Evolutionary conservation across 1,140 invertebrate species (phyloP).

Genomic region (Eueides isabella): DNA sequence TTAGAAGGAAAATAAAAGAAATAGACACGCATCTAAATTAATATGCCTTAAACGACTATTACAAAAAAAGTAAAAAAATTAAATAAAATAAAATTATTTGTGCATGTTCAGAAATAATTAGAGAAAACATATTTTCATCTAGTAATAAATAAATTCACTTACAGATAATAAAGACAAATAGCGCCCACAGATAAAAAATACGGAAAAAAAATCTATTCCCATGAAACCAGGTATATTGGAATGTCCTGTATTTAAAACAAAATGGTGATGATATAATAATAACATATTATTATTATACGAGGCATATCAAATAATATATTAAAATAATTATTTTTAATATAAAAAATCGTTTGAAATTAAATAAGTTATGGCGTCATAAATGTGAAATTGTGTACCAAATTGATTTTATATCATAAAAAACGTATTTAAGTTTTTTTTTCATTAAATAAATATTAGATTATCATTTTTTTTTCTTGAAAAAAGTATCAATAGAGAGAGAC

Average conservation of each 20-base stretch:
- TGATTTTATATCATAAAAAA: no score
- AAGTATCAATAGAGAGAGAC: not conserved
- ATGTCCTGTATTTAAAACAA: conserved; percentile 39
- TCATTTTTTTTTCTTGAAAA: no score
- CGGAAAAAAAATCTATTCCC: conserved; percentile 26
- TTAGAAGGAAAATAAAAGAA: not conserved
- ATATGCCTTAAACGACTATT: not conserved
- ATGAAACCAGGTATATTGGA: conserved; percentile 36
- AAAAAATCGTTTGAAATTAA: not conserved
- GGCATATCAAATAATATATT: not conserved
- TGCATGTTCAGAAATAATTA: not conserved
- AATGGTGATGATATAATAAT: conserved; percentile 25
- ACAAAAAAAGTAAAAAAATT: not conserved
- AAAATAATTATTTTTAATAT: no score
- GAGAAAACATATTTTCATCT: not conserved
- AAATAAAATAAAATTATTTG: not conserved
- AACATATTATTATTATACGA: conserved; percentile 33
- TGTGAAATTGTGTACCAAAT: no score
- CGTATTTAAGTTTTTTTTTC: no score
- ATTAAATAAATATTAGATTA: not conserved
- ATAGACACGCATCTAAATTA: conserved; percentile 10
- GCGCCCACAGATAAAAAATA: conserved; percentile 22
- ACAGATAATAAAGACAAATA: not conserved
- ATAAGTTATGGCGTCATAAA: not conserved
- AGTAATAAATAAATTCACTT: conserved; percentile 19